Evolutionary conservation across 2,888 invertebrate genomes (phyloP), one percentile per base, ranked within the genome.

Genomic region (Troilus luridus): DNA sequence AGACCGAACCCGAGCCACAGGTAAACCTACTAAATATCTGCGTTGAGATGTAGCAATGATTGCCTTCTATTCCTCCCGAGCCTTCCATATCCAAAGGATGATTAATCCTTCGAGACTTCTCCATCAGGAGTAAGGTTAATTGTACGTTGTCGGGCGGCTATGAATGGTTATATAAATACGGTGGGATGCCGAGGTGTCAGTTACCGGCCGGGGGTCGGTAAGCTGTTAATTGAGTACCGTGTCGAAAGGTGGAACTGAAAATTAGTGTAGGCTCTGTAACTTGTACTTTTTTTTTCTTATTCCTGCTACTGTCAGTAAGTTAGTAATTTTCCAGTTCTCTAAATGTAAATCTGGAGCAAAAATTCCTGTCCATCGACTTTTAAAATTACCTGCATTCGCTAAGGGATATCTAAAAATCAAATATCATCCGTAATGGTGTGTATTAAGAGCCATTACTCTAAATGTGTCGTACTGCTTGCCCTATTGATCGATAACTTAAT

Each of bases 221-320:
- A 77, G 72, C 41, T 77, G 72, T 77, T 77, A 77, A 77, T 77
- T 77, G 72, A 77, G 72, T 77, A 77, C 72, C 72, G 72, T 77
- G 72, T 77, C 72, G 72, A 77, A 77, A 77, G 72, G 72, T 77
- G 72, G 72, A 77, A 77, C 72, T 77, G 27, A 77, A 77, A 77
- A 77, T 77, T 77, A 77, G 72, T 77, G 27, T 77, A 77, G 72
- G 17, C 41, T 41, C 17, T 8, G 72, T 77, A 77, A 77, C 72
- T 77, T 77, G 8, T 8, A 8, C 17, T 77, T 41, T 77, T 77
- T 72, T 41, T 77, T 77, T 41, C 11, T 14, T 7, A 77, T 17
- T 41, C 27, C 12, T 41, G 72, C 72, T 77, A 77, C 72, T 24
- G 72, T 41, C 27, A 27, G 17, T 7, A 9, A 77, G 27, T 41